Evolutionary conservation across 2,888 invertebrate genomes (phyloP), one percentile per base, ranked within the genome.

Genomic region (Nebria brevicollis): DNA sequence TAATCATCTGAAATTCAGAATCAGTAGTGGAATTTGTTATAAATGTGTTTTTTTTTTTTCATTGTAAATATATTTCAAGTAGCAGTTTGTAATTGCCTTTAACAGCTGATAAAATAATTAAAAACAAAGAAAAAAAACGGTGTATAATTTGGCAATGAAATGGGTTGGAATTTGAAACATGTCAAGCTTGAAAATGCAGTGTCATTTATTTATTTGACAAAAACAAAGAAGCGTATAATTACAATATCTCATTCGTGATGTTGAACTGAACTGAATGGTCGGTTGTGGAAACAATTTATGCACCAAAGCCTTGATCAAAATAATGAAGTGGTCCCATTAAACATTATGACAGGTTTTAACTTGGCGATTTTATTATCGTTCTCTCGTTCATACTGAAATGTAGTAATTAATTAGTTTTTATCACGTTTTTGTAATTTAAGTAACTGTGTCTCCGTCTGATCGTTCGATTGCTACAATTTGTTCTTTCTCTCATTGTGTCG

Each of bases 281-380:
- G 54, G 11, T 54, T 54, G 54, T 54, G 54, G 54, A 54, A 54
- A 54, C 54, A 54, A 54, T 54, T 54, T 54, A 70, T 34, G 25
- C 70, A 68, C 26, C 3, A 13, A 26, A 15, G 70, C 70, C 70
- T 70, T 70, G 70, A 70, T 70, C 70, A 34, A 34, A 70, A 70
- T 70, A 70, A 70, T 34, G 70, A 54, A 70, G 70, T 70, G 26
- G 70, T 70, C 70, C 70, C 70, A 70, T 70, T 70, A 70, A 70
- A 25, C 70, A 70, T 70, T 70, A 70, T 70, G 70, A 70, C 70
- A 70, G 70, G 26, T 11, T 70, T 70, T 70, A 70, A 70, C 70
- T 70, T 11, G 26, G 25, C 70, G 6, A 20, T 11, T 70, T 25
- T 15, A 15, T 66, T 34, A 26, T 34, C 11, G 26, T 70, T 20